phyloP scores from a whole-genome alignment of 2,888 invertebrate species.

The Callyntrura guangdongensis region DNA sequence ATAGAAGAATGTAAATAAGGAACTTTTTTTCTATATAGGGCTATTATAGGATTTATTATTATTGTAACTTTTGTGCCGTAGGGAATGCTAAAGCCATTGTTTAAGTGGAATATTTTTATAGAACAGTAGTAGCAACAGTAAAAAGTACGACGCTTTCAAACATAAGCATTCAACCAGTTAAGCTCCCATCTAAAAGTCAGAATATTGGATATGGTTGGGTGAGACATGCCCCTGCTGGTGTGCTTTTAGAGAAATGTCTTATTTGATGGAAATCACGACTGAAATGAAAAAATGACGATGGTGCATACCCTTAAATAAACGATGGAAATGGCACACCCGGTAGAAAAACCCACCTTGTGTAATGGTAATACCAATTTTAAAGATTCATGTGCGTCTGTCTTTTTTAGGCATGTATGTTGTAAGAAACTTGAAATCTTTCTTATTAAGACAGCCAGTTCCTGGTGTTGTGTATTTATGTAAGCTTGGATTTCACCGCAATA shows the following conservation, averaged over 20 bases:
- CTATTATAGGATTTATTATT: conserved; percentile 5
- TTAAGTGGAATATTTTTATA: neutral
- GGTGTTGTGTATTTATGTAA: neutral
- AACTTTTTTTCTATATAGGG: conserved; percentile 8
- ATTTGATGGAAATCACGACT: neutral
- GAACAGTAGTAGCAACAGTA: too few relatives aligned
- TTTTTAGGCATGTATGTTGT: conserved; percentile 54
- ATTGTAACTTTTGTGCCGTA: conserved; percentile 16
- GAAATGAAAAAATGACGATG: neutral
- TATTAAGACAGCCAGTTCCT: too few relatives aligned
- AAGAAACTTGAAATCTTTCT: conserved; percentile 53
- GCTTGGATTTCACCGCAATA: neutral
- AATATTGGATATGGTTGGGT: too few relatives aligned
- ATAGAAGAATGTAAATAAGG: conserved; percentile 49
- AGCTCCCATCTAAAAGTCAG: too few relatives aligned
- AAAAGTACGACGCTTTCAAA: too few relatives aligned
- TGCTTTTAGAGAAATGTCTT: neutral
- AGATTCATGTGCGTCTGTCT: conserved; percentile 53
- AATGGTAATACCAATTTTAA: too few relatives aligned
- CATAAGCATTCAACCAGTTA: too few relatives aligned
- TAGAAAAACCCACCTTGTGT: too few relatives aligned
- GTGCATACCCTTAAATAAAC: neutral
- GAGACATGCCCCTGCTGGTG: neutral
- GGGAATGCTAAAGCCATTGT: neutral
- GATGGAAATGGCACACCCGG: too few relatives aligned